Percentiles rank a stretch among this genome's conserved stretches.
Conservation (phyloP, 37 sponge, comb jelly and placozoan genomes). For the Halisarca cf. caerulea region DNA sequence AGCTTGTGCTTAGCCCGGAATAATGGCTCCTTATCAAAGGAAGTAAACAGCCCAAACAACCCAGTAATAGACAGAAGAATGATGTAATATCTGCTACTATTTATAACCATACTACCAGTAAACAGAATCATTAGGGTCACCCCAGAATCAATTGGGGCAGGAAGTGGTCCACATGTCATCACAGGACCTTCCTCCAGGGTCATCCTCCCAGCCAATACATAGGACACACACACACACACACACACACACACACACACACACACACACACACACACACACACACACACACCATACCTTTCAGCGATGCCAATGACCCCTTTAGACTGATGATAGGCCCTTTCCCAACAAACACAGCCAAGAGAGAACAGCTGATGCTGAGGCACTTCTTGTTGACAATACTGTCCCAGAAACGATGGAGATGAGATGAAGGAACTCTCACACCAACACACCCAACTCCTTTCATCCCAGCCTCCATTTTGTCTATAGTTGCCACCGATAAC, state of each 20-base stretch:
- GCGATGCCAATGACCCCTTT: background rate
- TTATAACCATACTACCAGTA: too few relatives aligned
- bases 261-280: constrained; percentile 6
- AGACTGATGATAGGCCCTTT: background rate
- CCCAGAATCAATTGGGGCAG: too few relatives aligned
- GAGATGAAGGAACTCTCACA: background rate
- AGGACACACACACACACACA: background rate
- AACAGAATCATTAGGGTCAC: too few relatives aligned
- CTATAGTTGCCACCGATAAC: background rate
- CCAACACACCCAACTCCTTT: background rate
- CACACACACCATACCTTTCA: background rate
- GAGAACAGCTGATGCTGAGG: background rate
- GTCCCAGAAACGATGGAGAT: background rate
- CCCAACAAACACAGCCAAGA: background rate
- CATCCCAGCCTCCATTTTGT: background rate
- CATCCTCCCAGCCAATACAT: background rate
- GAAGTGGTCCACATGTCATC: too few relatives aligned
- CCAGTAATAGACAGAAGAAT: too few relatives aligned
- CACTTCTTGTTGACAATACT: constrained; percentile 9
- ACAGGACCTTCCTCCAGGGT: too few relatives aligned
- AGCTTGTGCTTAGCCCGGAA: too few relatives aligned
- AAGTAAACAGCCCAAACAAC: too few relatives aligned
- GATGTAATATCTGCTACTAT: too few relatives aligned
- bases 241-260: background rate
- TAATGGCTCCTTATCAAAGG: too few relatives aligned